Conservation (phyloP, 2,113 vertebrate genomes). For the Scalopus aquaticus region DNA sequence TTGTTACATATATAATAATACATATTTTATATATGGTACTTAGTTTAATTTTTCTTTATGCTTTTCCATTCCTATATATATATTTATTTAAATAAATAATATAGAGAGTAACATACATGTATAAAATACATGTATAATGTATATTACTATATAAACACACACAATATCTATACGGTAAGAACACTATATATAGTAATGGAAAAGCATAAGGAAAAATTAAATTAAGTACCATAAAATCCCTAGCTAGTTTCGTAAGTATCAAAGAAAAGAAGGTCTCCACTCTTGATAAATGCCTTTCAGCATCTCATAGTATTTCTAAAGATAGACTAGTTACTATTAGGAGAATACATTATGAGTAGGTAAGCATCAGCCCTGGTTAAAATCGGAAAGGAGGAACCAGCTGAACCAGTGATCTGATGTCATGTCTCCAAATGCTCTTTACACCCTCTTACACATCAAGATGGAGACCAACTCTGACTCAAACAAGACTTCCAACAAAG, state of each 20-base stretch:
- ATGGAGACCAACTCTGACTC: background rate
- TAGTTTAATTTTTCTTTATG: conserved; percentile 32
- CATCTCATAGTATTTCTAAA: conserved; percentile 27
- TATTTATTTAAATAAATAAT: too few species aligned
- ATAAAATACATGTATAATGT: too few species aligned
- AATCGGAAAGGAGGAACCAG: background rate
- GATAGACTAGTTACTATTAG: background rate
- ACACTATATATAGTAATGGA: background rate
- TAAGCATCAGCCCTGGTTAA: background rate
- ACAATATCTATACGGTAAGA: background rate
- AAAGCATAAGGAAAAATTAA: conserved; percentile 19
- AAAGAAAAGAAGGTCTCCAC: background rate
- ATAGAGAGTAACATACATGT: too few species aligned
- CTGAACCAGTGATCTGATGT: background rate
- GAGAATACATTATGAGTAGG: background rate
- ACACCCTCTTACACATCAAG: background rate
- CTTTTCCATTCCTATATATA: background rate
- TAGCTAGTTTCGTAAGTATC: conserved; percentile 23
- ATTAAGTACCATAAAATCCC: conserved; percentile 39
- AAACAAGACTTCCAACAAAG: conserved; percentile 4
- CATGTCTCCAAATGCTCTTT: background rate
- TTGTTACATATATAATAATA: too few species aligned
- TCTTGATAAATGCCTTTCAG: conserved; percentile 22
- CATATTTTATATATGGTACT: background rate
- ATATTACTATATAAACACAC: too few species aligned